Evolutionary conservation across 1,140 invertebrate species (phyloP).

Genomic region (Micrasema longulum): DNA sequence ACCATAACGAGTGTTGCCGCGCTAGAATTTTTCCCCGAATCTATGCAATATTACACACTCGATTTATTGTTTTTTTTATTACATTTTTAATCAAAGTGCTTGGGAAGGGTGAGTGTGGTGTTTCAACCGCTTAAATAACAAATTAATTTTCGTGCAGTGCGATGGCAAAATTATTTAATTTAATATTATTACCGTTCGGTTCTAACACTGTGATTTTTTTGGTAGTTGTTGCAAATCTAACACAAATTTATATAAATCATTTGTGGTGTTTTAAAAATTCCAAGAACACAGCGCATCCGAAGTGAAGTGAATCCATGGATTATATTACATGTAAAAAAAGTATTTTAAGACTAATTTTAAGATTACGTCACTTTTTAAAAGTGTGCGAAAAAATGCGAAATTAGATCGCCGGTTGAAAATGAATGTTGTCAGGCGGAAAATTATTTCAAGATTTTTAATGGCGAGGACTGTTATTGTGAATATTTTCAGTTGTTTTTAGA

Average conservation of each 20-base stretch:
- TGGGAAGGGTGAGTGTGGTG: conserved; percentile 16
- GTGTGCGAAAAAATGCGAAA: neutral
- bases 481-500: neutral
- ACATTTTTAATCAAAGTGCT: conserved; percentile 19
- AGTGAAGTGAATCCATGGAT: conserved; percentile 6
- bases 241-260: neutral
- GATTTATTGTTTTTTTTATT: neutral
- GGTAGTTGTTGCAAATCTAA: neutral
- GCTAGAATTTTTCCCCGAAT: neutral
- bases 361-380: neutral
- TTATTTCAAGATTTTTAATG: no score
- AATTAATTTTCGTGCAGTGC: conserved; percentile 20
- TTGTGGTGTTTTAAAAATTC: neutral
- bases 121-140: conserved; percentile 14
- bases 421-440: conserved; percentile 5
- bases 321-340: neutral
- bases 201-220: conserved; percentile 3
- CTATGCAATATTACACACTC: neutral
- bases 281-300: neutral
- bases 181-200: neutral
- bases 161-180: neutral
- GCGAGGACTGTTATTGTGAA: neutral
- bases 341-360: neutral
- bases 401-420: neutral
- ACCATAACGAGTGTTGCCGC: conserved; percentile 21